These are phyloP conservation scores for Dolichoris vasculosae DNA, from an alignment of 1,140 invertebrate genomes.

Conservation along the genomic window DNA sequence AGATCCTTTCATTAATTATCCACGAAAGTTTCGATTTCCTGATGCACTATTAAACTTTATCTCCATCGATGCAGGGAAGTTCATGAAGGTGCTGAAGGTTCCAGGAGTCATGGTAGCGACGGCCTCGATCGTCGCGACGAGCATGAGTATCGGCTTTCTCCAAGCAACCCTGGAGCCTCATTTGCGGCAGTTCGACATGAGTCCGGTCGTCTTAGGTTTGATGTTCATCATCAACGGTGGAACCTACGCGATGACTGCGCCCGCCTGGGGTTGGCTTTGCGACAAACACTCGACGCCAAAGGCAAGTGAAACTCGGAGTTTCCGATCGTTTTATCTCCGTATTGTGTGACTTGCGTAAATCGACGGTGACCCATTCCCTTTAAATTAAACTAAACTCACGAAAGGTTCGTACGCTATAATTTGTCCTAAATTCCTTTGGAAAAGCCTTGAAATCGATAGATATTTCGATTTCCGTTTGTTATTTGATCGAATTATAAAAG, in stretches of 20 bases:
- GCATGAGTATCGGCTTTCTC: slow-evolving; percentile 87
- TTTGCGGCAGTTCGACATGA: slow-evolving; percentile 83
- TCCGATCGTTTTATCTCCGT: background rate
- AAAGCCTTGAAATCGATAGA: background rate
- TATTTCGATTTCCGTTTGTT: background rate
- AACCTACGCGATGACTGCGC: slow-evolving; percentile 87
- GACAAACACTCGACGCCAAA: slow-evolving; percentile 81
- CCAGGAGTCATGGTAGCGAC: slow-evolving; percentile 82
- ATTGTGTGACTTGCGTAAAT: background rate
- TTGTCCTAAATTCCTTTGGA: background rate
- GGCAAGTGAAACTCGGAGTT: slow-evolving; percentile 54
- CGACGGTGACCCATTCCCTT: background rate
- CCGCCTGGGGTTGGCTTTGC: slow-evolving; percentile 87
- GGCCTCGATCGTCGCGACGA: slow-evolving; percentile 82
- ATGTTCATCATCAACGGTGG: slow-evolving; percentile 93
- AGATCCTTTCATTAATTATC: slow-evolving; percentile 56
- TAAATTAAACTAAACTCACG: background rate
- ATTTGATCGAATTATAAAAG: background rate
- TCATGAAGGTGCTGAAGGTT: slow-evolving; percentile 74
- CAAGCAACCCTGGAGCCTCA: slow-evolving; percentile 89
- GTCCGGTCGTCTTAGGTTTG: slow-evolving; percentile 84
- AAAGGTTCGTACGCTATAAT: background rate
- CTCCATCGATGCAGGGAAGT: slow-evolving; percentile 55
- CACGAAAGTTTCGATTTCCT: background rate
- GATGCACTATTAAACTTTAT: slow-evolving; percentile 53